Conservation (phyloP, 2,797 vertebrate genomes). For the Graptemys geographica region DNA sequence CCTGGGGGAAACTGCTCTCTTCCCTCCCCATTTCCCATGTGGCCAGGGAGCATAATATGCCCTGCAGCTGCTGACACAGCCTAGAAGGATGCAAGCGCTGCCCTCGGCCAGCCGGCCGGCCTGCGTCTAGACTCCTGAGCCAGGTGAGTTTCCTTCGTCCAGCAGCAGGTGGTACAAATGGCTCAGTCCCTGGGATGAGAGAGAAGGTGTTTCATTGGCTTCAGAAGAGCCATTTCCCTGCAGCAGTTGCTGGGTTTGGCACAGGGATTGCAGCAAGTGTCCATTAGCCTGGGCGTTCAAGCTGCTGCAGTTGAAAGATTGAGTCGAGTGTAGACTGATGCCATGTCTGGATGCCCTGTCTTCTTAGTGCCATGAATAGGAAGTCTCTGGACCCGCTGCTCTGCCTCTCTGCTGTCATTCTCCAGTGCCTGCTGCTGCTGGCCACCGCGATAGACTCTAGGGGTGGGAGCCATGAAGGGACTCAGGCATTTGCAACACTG, state of each 20-base stretch:
- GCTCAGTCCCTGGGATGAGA: background rate
- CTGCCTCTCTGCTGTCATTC: background rate
- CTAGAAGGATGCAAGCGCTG: background rate
- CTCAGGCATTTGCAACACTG: background rate
- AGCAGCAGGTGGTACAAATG: background rate
- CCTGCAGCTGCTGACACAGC: background rate
- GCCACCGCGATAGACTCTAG: background rate
- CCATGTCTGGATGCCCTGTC: background rate
- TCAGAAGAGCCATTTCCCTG: background rate
- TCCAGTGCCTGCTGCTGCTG: background rate
- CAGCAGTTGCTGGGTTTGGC: background rate
- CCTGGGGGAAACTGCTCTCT: background rate
- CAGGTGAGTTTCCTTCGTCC: background rate
- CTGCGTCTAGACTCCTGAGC: background rate
- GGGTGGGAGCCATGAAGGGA: background rate
- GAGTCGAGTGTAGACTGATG: background rate
- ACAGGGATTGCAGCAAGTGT: background rate
- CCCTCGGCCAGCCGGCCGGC: background rate
- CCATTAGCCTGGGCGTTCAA: background rate
- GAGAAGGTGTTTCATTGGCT: background rate
- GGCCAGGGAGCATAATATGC: background rate
- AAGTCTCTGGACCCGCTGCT: background rate
- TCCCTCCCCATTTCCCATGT: background rate
- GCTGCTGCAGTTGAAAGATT: too few species aligned
- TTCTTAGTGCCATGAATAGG: background rate